Percentiles rank a stretch among this genome's conserved stretches.
phyloP scores from a whole-genome alignment of 2,888 invertebrate species.

The Diarsia brunnea region DNA sequence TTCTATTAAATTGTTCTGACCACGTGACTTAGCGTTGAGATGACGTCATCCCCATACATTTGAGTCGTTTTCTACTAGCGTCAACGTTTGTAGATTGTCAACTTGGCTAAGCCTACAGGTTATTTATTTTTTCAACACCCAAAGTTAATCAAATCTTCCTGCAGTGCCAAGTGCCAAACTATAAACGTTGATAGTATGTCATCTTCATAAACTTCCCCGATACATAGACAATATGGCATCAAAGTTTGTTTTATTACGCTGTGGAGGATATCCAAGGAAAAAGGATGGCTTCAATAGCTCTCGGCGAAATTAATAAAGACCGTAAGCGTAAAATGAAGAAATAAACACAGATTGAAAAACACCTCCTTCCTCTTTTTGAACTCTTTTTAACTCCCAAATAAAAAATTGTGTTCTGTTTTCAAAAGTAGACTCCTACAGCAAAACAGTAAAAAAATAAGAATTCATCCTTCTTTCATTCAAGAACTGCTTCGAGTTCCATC shows the following conservation, averaged over 20 bases:
- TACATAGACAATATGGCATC: conserved; percentile 8
- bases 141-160: neutral
- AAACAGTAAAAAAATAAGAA: neutral
- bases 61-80: too few relatives aligned
- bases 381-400: too few relatives aligned
- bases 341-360: neutral
- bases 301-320: neutral
- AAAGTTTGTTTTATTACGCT: conserved; percentile 15
- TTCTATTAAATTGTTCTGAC: too few relatives aligned
- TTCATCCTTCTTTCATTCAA: too few relatives aligned
- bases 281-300: neutral
- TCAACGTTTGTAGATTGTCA: too few relatives aligned
- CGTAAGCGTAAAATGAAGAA: neutral
- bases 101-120: too few relatives aligned
- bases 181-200: conserved; percentile 13
- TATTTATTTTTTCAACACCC: neutral
- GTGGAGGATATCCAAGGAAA: conserved; percentile 12
- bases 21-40: too few relatives aligned
- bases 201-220: conserved; percentile 22
- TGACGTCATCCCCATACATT: too few relatives aligned
- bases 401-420: neutral
- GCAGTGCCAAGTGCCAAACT: conserved; percentile 5
- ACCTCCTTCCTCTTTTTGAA: neutral
- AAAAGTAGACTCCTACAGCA: neutral
- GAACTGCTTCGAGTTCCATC: conserved; percentile 14